phyloP scores from a whole-genome alignment of 2,797 vertebrate genomes.

The Podarcis siculus region DNA sequence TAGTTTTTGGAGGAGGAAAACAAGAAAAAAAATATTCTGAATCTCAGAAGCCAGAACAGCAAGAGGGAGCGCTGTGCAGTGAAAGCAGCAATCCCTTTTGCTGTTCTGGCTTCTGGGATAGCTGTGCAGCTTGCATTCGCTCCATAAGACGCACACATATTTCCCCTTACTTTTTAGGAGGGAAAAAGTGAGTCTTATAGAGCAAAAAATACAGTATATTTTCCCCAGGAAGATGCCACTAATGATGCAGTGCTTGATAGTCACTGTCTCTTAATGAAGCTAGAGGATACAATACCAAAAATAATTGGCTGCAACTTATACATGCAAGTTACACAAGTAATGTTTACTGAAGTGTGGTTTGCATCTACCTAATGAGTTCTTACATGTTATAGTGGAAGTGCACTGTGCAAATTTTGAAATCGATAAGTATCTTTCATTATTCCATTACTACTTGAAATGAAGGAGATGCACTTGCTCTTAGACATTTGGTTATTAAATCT shows the following conservation, averaged over 20 bases:
- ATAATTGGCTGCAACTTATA: neutral
- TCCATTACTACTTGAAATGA: neutral
- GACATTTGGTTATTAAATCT: neutral
- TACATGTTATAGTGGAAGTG: neutral
- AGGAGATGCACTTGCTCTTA: neutral
- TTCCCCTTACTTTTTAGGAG: too few species aligned
- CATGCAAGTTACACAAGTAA: neutral
- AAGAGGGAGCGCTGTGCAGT: too few species aligned
- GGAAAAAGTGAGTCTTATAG: too few species aligned
- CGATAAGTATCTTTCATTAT: neutral
- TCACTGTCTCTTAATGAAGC: neutral
- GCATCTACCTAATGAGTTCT: neutral
- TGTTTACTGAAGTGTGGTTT: neutral
- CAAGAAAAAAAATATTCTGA: too few species aligned
- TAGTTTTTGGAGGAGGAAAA: too few species aligned
- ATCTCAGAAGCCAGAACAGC: too few species aligned
- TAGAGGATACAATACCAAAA: neutral
- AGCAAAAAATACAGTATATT: too few species aligned
- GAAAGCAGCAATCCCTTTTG: too few species aligned
- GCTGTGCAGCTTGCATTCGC: too few species aligned
- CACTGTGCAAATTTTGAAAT: neutral
- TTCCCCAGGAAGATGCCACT: neutral
- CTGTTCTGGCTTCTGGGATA: too few species aligned
- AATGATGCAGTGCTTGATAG: neutral
- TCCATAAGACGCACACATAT: too few species aligned